phyloP scores from a whole-genome alignment of 2,113 vertebrate genomes.

The Dicerorhinus sumatrensis region DNA sequence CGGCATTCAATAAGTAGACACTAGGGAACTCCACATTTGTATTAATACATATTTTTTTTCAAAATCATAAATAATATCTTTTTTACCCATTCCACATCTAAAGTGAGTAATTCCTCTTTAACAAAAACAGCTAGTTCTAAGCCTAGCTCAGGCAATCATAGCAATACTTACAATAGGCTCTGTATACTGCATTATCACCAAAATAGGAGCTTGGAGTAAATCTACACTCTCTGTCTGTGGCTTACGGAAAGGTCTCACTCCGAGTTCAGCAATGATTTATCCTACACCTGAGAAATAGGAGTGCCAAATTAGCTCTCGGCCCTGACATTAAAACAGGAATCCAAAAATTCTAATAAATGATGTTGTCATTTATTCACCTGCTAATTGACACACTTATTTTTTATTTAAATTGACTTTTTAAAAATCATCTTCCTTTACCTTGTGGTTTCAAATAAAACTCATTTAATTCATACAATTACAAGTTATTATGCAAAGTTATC shows the following conservation, averaged over 20 bases:
- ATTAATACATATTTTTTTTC: neutral
- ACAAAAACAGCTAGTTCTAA: neutral
- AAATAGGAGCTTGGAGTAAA: neutral
- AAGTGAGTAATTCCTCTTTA: neutral
- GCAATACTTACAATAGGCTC: neutral
- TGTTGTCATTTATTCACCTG: neutral
- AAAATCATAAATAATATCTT: neutral
- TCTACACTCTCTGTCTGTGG: neutral
- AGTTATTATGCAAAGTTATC: neutral
- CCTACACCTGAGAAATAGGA: neutral
- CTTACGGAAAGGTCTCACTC: neutral
- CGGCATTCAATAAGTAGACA: neutral
- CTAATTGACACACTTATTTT: neutral
- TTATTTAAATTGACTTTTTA: neutral
- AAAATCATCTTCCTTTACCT: neutral
- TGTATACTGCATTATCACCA: neutral
- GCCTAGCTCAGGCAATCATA: neutral
- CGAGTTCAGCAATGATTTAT: neutral
- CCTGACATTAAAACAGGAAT: neutral
- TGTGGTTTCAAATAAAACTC: neutral
- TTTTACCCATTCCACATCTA: neutral
- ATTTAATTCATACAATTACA: neutral
- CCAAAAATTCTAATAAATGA: neutral
- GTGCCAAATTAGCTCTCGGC: neutral
- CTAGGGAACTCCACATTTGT: neutral